Conservation (phyloP, 2,888 invertebrate species). For the Coecobrya sp. region DNA sequence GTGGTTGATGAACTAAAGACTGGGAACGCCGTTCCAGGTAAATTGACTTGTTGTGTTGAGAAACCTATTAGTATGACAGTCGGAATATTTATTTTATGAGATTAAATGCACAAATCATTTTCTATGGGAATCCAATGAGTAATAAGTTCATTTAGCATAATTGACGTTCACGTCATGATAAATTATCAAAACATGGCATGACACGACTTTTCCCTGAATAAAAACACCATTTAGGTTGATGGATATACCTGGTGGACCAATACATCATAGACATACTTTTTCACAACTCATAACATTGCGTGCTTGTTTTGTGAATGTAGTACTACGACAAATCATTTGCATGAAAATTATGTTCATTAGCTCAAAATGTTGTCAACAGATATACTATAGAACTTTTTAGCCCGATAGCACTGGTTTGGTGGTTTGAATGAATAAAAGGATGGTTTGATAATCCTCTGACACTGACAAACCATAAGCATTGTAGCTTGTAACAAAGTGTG, state of each 20-base stretch:
- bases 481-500: constrained; percentile 58
- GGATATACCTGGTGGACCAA: neutral
- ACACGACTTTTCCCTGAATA: neutral
- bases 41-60: constrained; percentile 4
- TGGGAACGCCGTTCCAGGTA: constrained; percentile 78
- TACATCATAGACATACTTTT: neutral
- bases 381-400: constrained; percentile 40
- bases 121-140: constrained; percentile 19
- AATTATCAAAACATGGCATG: constrained; percentile 33
- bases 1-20: constrained; percentile 67
- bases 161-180: neutral
- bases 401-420: neutral
- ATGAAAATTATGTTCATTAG: constrained; percentile 23
- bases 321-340: neutral
- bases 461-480: constrained; percentile 66
- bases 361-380: constrained; percentile 34
- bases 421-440: neutral
- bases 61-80: constrained; percentile 6
- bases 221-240: too few relatives aligned
- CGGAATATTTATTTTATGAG: neutral
- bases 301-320: too few relatives aligned
- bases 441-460: constrained; percentile 58
- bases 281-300: too few relatives aligned
- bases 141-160: constrained; percentile 22
- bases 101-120: neutral